A percentile compares a stretch with the other conserved stretches of the same genome.
These are phyloP conservation scores for Tethya wilhelma DNA, from an alignment of 37 sponge, comb jelly and placozoan species.

Conservation along the genomic window DNA sequence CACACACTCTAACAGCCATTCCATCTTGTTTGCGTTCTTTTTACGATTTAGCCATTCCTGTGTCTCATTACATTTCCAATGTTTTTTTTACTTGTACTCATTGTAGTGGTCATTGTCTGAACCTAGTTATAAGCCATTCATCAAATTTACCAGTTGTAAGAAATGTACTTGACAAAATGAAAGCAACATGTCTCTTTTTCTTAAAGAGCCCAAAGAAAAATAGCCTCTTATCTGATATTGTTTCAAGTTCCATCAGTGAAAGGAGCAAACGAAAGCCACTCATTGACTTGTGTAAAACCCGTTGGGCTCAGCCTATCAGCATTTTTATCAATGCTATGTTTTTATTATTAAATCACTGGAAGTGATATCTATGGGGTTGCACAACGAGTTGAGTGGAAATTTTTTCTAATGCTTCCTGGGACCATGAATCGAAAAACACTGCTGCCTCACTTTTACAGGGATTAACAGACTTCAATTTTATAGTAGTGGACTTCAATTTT, in stretches of 20 bases:
- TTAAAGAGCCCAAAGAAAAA: conserved; percentile 20
- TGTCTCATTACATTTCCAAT: too few relatives aligned
- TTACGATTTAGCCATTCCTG: too few relatives aligned
- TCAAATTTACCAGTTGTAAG: conserved; percentile 51
- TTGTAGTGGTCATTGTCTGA: conserved; percentile 64
- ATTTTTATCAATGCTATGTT: conserved; percentile 45
- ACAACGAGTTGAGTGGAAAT: neutral
- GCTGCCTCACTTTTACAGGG: neutral
- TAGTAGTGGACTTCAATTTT: too few relatives aligned
- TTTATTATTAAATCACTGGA: too few relatives aligned
- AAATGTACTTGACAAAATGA: conserved; percentile 38
- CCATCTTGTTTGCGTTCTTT: too few relatives aligned
- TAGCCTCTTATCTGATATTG: neutral
- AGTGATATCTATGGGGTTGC: conserved; percentile 1
- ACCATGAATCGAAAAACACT: neutral
- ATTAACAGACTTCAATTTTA: too few relatives aligned
- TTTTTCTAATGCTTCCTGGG: neutral
- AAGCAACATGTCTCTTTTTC: neutral
- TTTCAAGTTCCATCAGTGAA: neutral
- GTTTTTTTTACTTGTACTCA: too few relatives aligned
- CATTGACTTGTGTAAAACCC: conserved; percentile 5
- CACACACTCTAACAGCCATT: too few relatives aligned
- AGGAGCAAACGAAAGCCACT: neutral
- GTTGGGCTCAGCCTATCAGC: conserved; percentile 44
- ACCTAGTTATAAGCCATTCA: conserved; percentile 43